These are phyloP conservation scores for Physocephala rufipes DNA, from an alignment of 2,888 invertebrate species.

Conservation along the genomic window DNA sequence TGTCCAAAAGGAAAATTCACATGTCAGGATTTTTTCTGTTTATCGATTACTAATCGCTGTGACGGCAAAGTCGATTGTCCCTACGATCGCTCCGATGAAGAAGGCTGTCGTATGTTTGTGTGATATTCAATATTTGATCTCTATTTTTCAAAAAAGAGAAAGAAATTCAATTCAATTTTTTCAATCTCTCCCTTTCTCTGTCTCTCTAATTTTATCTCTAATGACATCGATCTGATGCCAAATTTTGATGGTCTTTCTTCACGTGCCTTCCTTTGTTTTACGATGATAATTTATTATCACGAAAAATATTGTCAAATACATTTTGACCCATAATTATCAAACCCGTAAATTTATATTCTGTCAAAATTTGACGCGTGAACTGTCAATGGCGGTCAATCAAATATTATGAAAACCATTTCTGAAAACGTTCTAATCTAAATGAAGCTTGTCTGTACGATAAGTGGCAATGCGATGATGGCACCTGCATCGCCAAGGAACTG, in stretches of 20 bases:
- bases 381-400: too few relatives aligned
- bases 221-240: too few relatives aligned
- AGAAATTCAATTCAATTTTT: background rate
- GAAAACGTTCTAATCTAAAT: too few relatives aligned
- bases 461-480: constrained; percentile 80
- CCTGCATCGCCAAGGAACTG: constrained; percentile 71
- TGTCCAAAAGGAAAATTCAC: constrained; percentile 71
- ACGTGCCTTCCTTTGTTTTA: too few relatives aligned
- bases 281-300: too few relatives aligned
- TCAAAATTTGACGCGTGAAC: too few relatives aligned
- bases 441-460: constrained; percentile 74
- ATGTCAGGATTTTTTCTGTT: constrained; percentile 79
- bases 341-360: too few relatives aligned
- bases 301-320: too few relatives aligned
- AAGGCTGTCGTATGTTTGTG: constrained; percentile 71
- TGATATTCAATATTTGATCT: constrained; percentile 31
- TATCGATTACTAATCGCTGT: constrained; percentile 75
- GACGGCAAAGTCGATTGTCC: constrained; percentile 79
- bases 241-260: too few relatives aligned
- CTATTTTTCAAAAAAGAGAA: background rate
- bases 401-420: too few relatives aligned
- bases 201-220: too few relatives aligned
- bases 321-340: too few relatives aligned
- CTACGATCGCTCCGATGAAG: constrained; percentile 72
- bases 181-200: background rate